Base-by-base conservation (phyloP, 2,797 vertebrate species). In the Chelmon rostratus region DNA sequence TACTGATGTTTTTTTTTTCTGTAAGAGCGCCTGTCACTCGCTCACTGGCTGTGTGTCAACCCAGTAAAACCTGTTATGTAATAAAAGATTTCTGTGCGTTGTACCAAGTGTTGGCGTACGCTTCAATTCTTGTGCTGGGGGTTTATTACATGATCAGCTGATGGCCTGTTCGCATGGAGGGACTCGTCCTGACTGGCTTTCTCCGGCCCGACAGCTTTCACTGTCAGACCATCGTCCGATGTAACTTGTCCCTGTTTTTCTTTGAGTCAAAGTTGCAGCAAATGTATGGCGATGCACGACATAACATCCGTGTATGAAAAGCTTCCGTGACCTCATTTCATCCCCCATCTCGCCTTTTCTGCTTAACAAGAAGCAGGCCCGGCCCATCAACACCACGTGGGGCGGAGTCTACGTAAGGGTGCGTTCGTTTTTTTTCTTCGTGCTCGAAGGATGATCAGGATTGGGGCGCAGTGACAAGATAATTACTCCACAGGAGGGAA, bases 61-160 rank as follows among this genome's bases (percentile, higher is more conserved):
- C 88, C 80, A 77, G 68, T 85, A 86, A 92, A 93, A 89, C 79
- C 77, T 90, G 83, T 95, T 94, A 91, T 84, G 88, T 93, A 94
- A 94, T 92, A 92, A 94, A 94, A 69, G 25, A 89, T 84, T 72
- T 86, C 42, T 88, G 86, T 92, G 78, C 73, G 66, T 86, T 86
- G 78, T 80, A 73, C 69, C 65, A 58, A 64, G 64, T 80, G 73
- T 49, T 21, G 33, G 23, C 75, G 75, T 62, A 18, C 31, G 46
- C 31, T 49, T 82, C 38, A 6, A 47, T 70, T 68, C 68, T 72
- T 79, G 54, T 33, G 37, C 57, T 7, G 25, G 7, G 12, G 33
- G 3, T 50, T 68, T 50, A 9, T 19, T 13, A 11, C 23, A 38
- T 18, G 13, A 21, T 42, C 76, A 40, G 68, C 42, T 59, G 71